Percentiles rank a stretch among this genome's conserved stretches.
These are phyloP conservation scores for Periophthalmus modestus DNA, from an alignment of 2,113 vertebrate genomes.

Conservation along the genomic window DNA sequence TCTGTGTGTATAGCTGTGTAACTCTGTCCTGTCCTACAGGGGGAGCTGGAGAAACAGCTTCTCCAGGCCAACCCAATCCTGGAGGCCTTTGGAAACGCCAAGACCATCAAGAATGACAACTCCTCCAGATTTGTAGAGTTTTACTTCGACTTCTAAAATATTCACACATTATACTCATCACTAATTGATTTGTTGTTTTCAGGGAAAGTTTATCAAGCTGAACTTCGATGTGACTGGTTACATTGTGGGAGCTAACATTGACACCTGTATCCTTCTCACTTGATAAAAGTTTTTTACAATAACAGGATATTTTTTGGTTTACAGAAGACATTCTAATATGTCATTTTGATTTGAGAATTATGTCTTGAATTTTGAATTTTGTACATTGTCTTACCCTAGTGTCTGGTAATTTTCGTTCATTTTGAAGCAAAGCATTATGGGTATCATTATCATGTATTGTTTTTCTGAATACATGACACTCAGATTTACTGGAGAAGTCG, in stretches of 20 bases:
- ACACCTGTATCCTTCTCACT: conserved; percentile 94
- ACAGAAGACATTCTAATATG: too few relatives aligned
- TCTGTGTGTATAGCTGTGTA: neutral
- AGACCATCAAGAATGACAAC: conserved; percentile 98
- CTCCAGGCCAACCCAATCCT: conserved; percentile 96
- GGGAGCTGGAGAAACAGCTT: conserved; percentile 94
- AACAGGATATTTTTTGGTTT: too few relatives aligned
- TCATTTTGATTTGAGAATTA: too few relatives aligned
- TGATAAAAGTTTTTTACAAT: neutral
- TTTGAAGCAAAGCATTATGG: too few relatives aligned
- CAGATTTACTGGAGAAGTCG: conserved; percentile 96
- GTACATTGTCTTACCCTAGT: too few relatives aligned
- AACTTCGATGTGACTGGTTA: conserved; percentile 96
- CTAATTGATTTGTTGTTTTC: conserved; percentile 24
- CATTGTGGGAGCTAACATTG: conserved; percentile 93
- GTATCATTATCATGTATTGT: neutral
- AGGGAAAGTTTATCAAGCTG: conserved; percentile 98
- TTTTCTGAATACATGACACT: conserved; percentile 30
- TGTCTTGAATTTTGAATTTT: too few relatives aligned
- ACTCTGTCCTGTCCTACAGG: conserved; percentile 66
- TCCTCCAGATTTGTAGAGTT: conserved; percentile 89
- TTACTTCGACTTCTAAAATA: conserved; percentile 27
- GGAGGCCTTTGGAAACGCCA: conserved; percentile 96
- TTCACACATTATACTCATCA: too few relatives aligned
- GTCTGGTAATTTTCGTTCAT: neutral